Conservation (phyloP, 1,140 invertebrate species). For the Calosoma granatense region DNA sequence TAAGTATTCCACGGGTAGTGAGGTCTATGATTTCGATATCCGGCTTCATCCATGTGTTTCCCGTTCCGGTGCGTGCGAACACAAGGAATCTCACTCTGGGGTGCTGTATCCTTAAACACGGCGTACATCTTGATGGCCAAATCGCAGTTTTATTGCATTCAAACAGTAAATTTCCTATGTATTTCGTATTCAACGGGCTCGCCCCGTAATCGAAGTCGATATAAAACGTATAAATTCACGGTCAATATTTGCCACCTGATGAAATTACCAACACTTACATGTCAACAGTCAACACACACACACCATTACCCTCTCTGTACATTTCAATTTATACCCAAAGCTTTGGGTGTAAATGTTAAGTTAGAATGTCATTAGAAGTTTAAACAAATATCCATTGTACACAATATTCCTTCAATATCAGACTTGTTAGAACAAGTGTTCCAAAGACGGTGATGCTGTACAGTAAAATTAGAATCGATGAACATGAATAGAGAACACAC, state of each 20-base stretch:
- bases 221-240: conserved; percentile 8
- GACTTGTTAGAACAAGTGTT: too few species aligned
- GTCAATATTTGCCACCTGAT: not conserved
- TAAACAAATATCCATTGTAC: too few species aligned
- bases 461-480: too few species aligned
- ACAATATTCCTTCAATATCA: too few species aligned
- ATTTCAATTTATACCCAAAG: too few species aligned
- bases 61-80: conserved; percentile 25
- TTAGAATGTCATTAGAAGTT: too few species aligned
- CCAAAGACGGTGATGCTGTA: too few species aligned
- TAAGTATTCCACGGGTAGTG: too few species aligned
- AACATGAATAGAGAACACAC: too few species aligned
- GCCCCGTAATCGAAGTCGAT: conserved; percentile 4
- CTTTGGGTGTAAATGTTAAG: too few species aligned
- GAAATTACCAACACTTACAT: not conserved
- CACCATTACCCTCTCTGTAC: too few species aligned
- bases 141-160: conserved; percentile 27
- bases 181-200: conserved; percentile 15
- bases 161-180: conserved; percentile 24
- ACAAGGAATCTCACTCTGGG: conserved; percentile 27
- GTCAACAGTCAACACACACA: too few species aligned
- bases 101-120: conserved; percentile 29
- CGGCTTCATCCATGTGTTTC: not conserved
- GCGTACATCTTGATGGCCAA: conserved; percentile 31
- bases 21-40: not conserved